A percentile compares a stretch with the other conserved stretches of the same genome.
Conservation (phyloP, 1,140 invertebrate species). For the Bombus ignitus region DNA sequence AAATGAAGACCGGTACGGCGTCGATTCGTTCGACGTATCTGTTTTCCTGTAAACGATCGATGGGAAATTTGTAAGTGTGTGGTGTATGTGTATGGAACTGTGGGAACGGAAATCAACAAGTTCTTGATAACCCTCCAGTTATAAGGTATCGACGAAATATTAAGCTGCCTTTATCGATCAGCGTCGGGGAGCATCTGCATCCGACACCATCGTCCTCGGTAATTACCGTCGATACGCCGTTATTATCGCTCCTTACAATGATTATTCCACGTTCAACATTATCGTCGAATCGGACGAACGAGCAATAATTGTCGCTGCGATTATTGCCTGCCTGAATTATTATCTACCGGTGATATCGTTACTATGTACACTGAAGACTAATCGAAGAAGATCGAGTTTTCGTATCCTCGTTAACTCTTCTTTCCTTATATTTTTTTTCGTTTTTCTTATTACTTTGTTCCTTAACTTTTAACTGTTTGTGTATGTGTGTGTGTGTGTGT, state of each 20-base stretch:
- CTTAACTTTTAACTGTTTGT: background rate
- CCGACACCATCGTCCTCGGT: slow-evolving; percentile 39
- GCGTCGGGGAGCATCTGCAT: slow-evolving; percentile 31
- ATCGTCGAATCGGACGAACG: slow-evolving; percentile 58
- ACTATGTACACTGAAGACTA: slow-evolving; percentile 46
- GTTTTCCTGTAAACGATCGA: slow-evolving; percentile 16
- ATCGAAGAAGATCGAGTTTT: slow-evolving; percentile 26
- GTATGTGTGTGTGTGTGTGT: no score
- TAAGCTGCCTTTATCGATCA: slow-evolving; percentile 50
- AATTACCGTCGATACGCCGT: slow-evolving; percentile 48
- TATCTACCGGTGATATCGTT: slow-evolving; percentile 48
- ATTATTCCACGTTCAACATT: slow-evolving; percentile 37
- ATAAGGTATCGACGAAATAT: slow-evolving; percentile 55
- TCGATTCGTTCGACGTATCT: slow-evolving; percentile 23
- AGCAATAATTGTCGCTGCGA: slow-evolving; percentile 49
- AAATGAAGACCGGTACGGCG: slow-evolving; percentile 21
- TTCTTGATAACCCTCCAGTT: slow-evolving; percentile 20
- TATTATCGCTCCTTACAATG: slow-evolving; percentile 54
- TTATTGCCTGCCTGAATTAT: slow-evolving; percentile 48
- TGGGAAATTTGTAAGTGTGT: background rate
- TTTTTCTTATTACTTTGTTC: background rate
- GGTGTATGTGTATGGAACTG: no score
- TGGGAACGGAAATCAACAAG: slow-evolving; percentile 23
- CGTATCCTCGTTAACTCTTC: background rate
- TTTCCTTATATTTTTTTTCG: background rate